phyloP scores from a whole-genome alignment of 1,140 invertebrate species.

The Drosophila ananassae region DNA sequence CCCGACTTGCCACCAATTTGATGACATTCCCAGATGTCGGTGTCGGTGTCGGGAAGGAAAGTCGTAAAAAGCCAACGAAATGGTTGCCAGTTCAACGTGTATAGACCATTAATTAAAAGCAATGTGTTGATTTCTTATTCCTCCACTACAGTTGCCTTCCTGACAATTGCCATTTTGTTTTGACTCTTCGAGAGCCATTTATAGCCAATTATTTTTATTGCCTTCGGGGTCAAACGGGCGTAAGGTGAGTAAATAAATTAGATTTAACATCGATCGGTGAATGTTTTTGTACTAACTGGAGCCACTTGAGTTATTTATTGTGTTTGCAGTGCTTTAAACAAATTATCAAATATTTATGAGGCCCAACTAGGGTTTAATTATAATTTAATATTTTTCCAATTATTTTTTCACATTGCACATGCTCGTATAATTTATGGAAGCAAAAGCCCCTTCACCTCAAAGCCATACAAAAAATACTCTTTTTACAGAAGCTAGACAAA shows the following conservation, averaged over 20 bases:
- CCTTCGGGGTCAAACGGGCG: slow-evolving; percentile 15
- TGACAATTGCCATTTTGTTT: slow-evolving; percentile 65
- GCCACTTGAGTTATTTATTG: slow-evolving; percentile 9
- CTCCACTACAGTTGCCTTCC: not conserved
- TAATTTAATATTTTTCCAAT: slow-evolving; percentile 8
- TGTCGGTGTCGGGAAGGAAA: slow-evolving; percentile 25
- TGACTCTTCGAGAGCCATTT: slow-evolving; percentile 73
- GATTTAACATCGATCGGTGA: slow-evolving; percentile 24
- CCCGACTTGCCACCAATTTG: slow-evolving; percentile 21
- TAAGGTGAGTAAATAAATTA: slow-evolving; percentile 74
- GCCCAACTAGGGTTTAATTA: not conserved
- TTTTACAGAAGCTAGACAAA: slow-evolving; percentile 26
- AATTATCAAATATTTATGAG: slow-evolving; percentile 10
- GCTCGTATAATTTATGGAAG: slow-evolving; percentile 4
- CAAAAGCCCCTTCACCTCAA: slow-evolving; percentile 1
- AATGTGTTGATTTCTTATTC: slow-evolving; percentile 60
- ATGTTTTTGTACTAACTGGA: not conserved
- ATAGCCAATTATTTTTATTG: slow-evolving; percentile 80
- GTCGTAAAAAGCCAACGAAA: slow-evolving; percentile 61
- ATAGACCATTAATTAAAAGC: slow-evolving; percentile 74
- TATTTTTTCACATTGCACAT: not conserved
- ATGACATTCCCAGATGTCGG: slow-evolving; percentile 59
- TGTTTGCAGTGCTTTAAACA: not conserved
- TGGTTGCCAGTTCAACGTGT: slow-evolving; percentile 13
- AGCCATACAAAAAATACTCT: not conserved